A percentile compares a stretch with the other conserved stretches of the same genome.
These are phyloP conservation scores for Cherax destructor DNA, from an alignment of 1,140 invertebrate species.

Conservation along the genomic window DNA sequence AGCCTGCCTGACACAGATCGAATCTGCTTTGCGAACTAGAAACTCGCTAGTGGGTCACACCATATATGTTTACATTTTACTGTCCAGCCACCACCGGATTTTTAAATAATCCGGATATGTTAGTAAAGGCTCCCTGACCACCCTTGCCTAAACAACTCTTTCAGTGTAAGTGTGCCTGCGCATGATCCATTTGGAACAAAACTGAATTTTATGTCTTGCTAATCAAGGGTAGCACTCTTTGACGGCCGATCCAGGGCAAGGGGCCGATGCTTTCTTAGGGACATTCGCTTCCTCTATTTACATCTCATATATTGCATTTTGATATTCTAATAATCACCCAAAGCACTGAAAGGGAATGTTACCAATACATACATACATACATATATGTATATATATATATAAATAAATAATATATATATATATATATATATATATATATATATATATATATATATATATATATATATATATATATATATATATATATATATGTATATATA, in stretches of 20 bases:
- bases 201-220: conserved; percentile 41
- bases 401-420: conserved; percentile 8
- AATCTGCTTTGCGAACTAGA: conserved; percentile 13
- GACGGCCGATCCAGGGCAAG: conserved; percentile 26
- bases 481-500: conserved; percentile 24
- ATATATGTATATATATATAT: conserved; percentile 16
- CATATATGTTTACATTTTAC: not conserved
- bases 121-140: not conserved
- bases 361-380: conserved; percentile 14
- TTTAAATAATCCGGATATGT: too few relatives aligned
- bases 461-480: conserved; percentile 19
- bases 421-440: conserved; percentile 30
- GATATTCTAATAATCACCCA: conserved; percentile 42
- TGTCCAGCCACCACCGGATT: not conserved
- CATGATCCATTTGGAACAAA: conserved; percentile 34
- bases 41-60: not conserved
- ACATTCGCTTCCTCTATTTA: conserved; percentile 38
- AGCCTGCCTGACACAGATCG: conserved; percentile 17
- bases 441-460: conserved; percentile 24
- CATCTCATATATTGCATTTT: conserved; percentile 49
- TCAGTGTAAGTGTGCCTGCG: conserved; percentile 38
- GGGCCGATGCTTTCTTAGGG: conserved; percentile 31
- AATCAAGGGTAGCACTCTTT: conserved; percentile 47
- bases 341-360: conserved; percentile 49
- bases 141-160: not conserved